Base-by-base conservation (phyloP, 2,797 vertebrate genomes). In the Gymnothorax javanicus region DNA sequence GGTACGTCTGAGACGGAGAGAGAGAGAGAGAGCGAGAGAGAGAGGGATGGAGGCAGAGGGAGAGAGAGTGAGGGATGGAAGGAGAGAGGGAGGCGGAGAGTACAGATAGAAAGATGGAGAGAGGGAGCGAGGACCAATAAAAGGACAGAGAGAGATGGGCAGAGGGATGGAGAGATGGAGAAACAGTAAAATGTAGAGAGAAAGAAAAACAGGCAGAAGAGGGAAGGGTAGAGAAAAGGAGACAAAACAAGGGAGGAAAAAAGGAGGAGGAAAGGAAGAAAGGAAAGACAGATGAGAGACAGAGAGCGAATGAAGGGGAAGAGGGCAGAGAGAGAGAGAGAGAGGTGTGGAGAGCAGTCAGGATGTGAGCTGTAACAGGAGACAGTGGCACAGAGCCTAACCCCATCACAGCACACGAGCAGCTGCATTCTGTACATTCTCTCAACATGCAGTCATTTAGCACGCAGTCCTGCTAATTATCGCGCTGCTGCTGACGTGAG, bases 1-100 rank as follows among this genome's bases (percentile, higher is more conserved):
- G 99, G 98, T 50, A 99, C 98, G 1, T 97, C 99, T 99, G 89
- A 56, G 27, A 59, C 50, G 8, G 54, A 69, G 17, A 54, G 57
- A 20, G 25, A 50, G 23, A 7, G 17, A 9, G 83, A 25, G 33
- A 87, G 77, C 9, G 83, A 50, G 2, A 67, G 85, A 54, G 17
- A 85, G 6, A 50, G 17, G 84, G 52, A 56, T 15, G n/a, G 71
- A n/a, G 8, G 69, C 8, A 73, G 17, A 7, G n/a, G 17, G 13
- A 3, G 73, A 43, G 52, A 88, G 71, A 6, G 79, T 25, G 2
- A 69, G 85, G 50, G 17, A 81, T 2, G 54, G 52, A 86, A n/a
- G 15, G 27, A 59, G 52, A 50, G 27, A 59, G 7, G 33, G 56
- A 33, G 85, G 4, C 13, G 50, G 4, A n/a, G 75, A 83, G 13